These are phyloP conservation scores for Sebastes hubbsi DNA, from an alignment of 2,797 vertebrate genomes.

Conservation along the genomic window DNA sequence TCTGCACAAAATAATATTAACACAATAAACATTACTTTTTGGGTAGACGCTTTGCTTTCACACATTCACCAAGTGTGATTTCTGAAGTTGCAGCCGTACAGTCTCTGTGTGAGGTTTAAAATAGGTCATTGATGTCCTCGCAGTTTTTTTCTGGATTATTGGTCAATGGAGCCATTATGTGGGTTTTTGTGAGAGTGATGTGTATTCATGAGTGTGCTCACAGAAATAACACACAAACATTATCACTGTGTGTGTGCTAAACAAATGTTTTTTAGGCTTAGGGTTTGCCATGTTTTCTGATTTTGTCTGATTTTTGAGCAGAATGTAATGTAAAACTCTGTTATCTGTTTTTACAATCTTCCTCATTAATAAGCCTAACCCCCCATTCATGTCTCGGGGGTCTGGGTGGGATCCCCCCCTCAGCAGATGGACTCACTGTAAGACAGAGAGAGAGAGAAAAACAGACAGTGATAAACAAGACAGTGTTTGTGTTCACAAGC, in stretches of 20 bases:
- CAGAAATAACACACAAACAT: conserved; percentile 30
- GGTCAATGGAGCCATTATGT: conserved; percentile 67
- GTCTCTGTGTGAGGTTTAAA: conserved; percentile 34
- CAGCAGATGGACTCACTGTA: conserved; percentile 63
- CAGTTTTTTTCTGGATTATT: conserved; percentile 52
- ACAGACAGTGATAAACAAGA: conserved; percentile 37
- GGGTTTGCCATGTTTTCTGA: background rate
- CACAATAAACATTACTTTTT: background rate
- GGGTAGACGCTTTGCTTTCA: background rate
- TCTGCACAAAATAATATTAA: background rate
- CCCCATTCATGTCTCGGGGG: conserved; percentile 21
- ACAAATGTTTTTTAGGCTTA: background rate
- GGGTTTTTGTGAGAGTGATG: conserved; percentile 34
- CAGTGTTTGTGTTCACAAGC: conserved; percentile 35
- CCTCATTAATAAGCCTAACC: conserved; percentile 12
- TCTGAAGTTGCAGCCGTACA: conserved; percentile 1
- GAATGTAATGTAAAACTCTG: background rate
- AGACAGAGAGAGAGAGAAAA: conserved; percentile 39
- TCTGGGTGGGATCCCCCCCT: conserved; percentile 51
- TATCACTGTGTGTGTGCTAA: background rate
- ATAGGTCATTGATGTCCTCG: conserved; percentile 50
- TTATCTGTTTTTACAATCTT: conserved; percentile 7
- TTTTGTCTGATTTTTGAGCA: background rate
- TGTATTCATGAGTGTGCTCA: conserved; percentile 26
- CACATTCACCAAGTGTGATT: background rate